Evolutionary conservation across 30 jellyfish, hydroid and myxozoan genomes (phyloP).

Genomic region (Aurelia aurita): DNA sequence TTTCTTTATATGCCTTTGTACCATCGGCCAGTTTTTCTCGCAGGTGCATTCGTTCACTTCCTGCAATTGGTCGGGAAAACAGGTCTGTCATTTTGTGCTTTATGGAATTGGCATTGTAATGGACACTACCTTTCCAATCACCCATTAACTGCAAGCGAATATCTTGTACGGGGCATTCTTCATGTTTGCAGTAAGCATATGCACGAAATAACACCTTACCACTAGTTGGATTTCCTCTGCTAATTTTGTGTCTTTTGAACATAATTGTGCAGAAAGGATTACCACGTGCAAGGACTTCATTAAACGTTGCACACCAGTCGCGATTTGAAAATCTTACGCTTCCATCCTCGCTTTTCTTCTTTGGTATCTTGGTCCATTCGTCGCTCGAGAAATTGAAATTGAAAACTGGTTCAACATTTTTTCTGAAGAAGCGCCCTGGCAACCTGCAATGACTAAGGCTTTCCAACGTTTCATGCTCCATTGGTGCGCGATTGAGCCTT

Average conservation of each 20-base stretch:
- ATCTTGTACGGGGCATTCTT: background rate
- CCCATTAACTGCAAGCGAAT: background rate
- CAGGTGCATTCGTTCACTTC: background rate
- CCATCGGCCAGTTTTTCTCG: background rate
- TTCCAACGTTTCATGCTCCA: background rate
- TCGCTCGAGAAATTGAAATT: background rate
- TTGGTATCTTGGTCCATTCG: background rate
- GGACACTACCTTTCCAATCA: background rate
- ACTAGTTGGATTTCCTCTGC: background rate
- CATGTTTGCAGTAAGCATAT: background rate
- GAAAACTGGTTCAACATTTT: background rate
- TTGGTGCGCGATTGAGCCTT: background rate
- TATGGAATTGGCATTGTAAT: background rate
- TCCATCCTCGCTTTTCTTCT: background rate
- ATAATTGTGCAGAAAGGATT: conserved; percentile 8
- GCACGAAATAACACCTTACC: background rate
- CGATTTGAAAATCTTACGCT: background rate
- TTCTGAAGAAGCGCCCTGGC: background rate
- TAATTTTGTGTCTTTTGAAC: background rate
- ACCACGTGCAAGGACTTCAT: background rate
- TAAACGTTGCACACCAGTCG: background rate
- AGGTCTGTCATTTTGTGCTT: background rate
- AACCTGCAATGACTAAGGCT: background rate
- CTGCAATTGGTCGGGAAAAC: background rate
- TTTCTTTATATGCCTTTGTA: too few species aligned